Conservation (phyloP, 1,140 invertebrate species). For the Aphelenchoides fujianensis region DNA sequence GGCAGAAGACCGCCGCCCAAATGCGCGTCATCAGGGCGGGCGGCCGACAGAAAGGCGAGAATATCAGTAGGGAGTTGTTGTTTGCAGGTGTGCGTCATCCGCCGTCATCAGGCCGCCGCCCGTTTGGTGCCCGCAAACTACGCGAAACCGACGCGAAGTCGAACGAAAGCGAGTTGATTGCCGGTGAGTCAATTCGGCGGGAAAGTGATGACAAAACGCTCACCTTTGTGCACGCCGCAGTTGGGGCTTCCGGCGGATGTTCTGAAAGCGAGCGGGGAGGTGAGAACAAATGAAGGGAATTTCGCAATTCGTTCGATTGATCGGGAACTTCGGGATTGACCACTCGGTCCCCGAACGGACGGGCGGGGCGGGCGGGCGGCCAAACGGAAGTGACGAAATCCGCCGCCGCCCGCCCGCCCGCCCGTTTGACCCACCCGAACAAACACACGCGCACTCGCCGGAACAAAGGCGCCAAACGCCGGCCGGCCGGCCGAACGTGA, state of each 20-base stretch:
- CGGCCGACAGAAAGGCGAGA: too few relatives aligned
- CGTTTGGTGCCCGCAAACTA: not conserved
- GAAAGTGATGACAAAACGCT: not conserved
- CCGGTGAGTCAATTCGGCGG: not conserved
- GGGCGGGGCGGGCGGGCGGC: not conserved
- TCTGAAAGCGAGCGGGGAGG: not conserved
- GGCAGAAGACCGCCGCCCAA: too few relatives aligned
- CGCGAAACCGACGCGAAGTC: not conserved
- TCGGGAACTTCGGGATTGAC: too few relatives aligned
- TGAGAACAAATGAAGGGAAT: not conserved
- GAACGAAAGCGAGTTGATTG: not conserved
- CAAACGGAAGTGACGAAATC: not conserved
- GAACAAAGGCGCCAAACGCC: not conserved
- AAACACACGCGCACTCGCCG: not conserved
- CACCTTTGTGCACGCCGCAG: constrained; percentile 4
- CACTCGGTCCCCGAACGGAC: not conserved
- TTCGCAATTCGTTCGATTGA: too few relatives aligned
- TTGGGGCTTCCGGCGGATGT: not conserved
- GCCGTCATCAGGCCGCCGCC: not conserved
- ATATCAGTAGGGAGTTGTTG: too few relatives aligned
- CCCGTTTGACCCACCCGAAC: not conserved
- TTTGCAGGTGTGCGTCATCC: too few relatives aligned
- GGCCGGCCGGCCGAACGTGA: not conserved
- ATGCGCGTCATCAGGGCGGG: too few relatives aligned
- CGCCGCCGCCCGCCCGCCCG: not conserved